These are phyloP conservation scores for Macaria notata DNA, from an alignment of 2,888 invertebrate genomes.

Conservation along the genomic window DNA sequence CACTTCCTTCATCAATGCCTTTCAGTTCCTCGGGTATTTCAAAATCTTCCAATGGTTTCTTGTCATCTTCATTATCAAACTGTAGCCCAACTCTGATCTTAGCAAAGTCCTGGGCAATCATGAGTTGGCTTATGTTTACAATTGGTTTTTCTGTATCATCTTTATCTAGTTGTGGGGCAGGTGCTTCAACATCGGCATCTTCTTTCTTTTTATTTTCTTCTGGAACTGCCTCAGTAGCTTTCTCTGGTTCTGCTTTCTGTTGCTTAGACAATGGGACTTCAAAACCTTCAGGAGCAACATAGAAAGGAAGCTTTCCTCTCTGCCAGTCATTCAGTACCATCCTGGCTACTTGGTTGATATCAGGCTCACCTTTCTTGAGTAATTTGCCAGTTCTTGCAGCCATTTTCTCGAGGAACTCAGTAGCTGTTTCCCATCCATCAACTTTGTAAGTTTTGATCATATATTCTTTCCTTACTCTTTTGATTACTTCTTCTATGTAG, in stretches of 20 bases:
- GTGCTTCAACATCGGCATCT: conserved; percentile 33
- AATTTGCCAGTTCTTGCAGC: conserved; percentile 94
- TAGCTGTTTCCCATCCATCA: conserved; percentile 89
- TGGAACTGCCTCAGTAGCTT: conserved; percentile 35
- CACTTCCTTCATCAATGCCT: conserved; percentile 69
- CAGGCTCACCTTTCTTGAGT: conserved; percentile 98
- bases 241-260: conserved; percentile 43
- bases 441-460: conserved; percentile 95
- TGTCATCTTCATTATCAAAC: conserved; percentile 85
- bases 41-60: conserved; percentile 81
- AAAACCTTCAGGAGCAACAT: conserved; percentile 92
- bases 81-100: conserved; percentile 90
- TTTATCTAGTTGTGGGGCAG: conserved; percentile 45
- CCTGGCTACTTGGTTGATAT: conserved; percentile 92
- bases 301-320: conserved; percentile 97
- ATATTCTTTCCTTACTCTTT: conserved; percentile 94
- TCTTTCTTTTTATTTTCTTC: conserved; percentile 49
- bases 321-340: conserved; percentile 99
- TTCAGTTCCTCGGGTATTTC: conserved; percentile 65
- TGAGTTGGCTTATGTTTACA: conserved; percentile 68
- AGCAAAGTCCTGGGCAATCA: conserved; percentile 90
- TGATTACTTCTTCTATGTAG: conserved; percentile 93
- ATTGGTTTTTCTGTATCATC: conserved; percentile 52
- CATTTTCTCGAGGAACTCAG: conserved; percentile 95
- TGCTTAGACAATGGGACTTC: conserved; percentile 85